phyloP scores from a whole-genome alignment of 2,888 invertebrate genomes.

The Caenorhabditis sp. region DNA sequence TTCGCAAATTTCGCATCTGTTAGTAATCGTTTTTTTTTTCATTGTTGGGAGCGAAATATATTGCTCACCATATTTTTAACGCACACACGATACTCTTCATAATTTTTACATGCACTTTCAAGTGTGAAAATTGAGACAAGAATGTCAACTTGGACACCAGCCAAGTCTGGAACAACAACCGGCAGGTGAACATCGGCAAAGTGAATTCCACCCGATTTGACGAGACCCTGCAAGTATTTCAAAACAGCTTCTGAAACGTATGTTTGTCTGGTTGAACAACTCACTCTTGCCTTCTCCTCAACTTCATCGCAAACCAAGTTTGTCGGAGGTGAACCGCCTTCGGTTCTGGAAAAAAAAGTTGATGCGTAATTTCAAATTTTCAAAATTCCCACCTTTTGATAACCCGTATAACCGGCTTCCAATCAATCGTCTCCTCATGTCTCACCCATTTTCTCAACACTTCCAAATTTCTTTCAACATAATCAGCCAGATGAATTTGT shows the following conservation, averaged over 20 bases:
- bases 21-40: background rate
- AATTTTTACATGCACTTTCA: constrained; percentile 61
- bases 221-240: constrained; percentile 11
- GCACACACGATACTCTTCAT: constrained; percentile 57
- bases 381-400: constrained; percentile 46
- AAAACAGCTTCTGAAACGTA: constrained; percentile 12
- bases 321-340: constrained; percentile 45
- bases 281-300: constrained; percentile 48
- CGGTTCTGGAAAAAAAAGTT: constrained; percentile 41
- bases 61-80: constrained; percentile 57
- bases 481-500: constrained; percentile 60
- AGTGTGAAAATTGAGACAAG: constrained; percentile 64
- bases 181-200: constrained; percentile 60
- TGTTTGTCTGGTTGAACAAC: constrained; percentile 3
- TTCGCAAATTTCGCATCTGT: constrained; percentile 54
- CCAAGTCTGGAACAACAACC: constrained; percentile 44
- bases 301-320: constrained; percentile 34
- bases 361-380: background rate
- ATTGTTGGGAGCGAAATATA: too few relatives aligned
- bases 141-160: constrained; percentile 49
- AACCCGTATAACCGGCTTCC: constrained; percentile 58
- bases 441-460: constrained; percentile 46
- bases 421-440: constrained; percentile 44
- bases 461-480: constrained; percentile 56
- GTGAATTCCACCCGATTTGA: constrained; percentile 55